Conservation (phyloP, 2,888 invertebrate species). For the Meta bourneti region DNA sequence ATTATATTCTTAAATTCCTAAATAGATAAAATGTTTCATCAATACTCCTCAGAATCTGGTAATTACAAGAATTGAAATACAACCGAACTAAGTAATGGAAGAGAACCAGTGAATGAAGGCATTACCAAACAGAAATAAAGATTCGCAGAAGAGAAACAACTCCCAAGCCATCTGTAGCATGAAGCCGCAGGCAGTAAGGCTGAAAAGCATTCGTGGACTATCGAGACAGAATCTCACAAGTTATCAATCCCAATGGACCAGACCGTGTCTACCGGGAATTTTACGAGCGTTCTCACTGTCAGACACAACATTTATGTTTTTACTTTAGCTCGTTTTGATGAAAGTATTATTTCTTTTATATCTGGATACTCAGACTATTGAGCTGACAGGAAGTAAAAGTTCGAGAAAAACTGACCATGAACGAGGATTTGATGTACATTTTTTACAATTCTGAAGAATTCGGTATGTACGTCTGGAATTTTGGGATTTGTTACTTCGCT, state of each 20-base stretch:
- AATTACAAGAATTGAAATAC: too few species aligned
- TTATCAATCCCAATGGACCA: neutral
- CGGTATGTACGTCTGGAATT: too few species aligned
- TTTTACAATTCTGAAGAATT: too few species aligned
- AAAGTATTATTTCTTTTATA: constrained; percentile 8
- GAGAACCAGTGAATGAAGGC: neutral
- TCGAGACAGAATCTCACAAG: neutral
- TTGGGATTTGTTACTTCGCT: too few species aligned
- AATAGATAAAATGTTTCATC: too few species aligned
- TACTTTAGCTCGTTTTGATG: neutral
- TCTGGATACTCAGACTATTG: too few species aligned
- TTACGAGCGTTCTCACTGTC: neutral
- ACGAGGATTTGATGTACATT: too few species aligned
- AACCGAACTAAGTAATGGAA: neutral
- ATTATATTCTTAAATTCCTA: too few species aligned
- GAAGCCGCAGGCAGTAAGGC: neutral
- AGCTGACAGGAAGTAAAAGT: too few species aligned
- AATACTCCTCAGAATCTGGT: too few species aligned
- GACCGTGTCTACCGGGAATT: constrained; percentile 1
- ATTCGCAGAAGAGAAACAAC: neutral
- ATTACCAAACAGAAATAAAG: neutral
- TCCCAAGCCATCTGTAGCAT: neutral
- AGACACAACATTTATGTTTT: neutral
- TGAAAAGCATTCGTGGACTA: constrained; percentile 5
- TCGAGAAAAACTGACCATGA: too few species aligned